A percentile compares a stretch with the other conserved stretches of the same genome.
Conservation (phyloP, 2,797 vertebrate species). For the Numenius phaeopus region DNA sequence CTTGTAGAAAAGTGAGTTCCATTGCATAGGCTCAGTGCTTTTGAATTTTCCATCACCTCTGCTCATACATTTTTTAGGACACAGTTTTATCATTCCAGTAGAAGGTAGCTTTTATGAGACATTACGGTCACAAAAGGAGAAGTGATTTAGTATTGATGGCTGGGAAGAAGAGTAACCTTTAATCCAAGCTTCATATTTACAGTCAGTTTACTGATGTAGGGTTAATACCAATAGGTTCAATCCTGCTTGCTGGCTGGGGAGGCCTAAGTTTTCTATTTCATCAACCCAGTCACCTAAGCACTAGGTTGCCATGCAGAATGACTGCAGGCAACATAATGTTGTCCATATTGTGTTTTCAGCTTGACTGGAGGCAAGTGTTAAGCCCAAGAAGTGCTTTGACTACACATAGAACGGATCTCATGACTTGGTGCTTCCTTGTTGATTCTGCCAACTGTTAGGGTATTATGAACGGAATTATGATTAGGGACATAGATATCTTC, state of each 20-base stretch:
- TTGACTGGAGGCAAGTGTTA: neutral
- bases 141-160: neutral
- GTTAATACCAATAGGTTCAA: neutral
- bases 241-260: neutral
- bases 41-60: conserved; percentile 12
- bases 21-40: neutral
- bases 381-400: neutral
- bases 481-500: neutral
- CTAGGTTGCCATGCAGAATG: neutral
- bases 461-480: neutral
- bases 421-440: neutral
- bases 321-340: neutral
- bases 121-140: neutral
- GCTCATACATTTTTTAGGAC: neutral
- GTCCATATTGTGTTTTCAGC: neutral
- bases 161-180: neutral
- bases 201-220: neutral
- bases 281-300: neutral
- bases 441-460: neutral
- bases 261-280: neutral
- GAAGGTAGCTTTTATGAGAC: neutral
- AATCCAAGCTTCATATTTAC: neutral
- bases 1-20: neutral
- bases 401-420: neutral
- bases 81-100: neutral